phyloP scores from a whole-genome alignment of 2,113 vertebrate genomes.

The Hippopotamus amphibius region DNA sequence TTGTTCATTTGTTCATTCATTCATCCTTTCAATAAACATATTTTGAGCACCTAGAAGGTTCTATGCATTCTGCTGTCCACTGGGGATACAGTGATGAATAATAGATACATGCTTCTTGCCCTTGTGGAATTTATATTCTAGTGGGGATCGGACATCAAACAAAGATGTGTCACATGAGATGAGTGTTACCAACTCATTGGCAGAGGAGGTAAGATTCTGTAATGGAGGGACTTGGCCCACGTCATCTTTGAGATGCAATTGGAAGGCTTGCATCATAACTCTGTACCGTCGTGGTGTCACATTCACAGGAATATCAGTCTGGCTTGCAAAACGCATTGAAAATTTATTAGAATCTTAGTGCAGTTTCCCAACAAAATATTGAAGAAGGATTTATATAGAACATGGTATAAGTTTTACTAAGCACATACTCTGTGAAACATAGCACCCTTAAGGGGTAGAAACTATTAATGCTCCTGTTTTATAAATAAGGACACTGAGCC shows the following conservation, averaged over 20 bases:
- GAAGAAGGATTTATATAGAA: not conserved
- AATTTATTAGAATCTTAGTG: not conserved
- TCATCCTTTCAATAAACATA: not conserved
- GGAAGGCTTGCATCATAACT: not conserved
- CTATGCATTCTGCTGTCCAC: not conserved
- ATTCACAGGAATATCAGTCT: not conserved
- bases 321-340: not conserved
- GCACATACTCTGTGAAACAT: not conserved
- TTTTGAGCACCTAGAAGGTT: not conserved
- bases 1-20: not conserved
- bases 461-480: not conserved
- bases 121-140: not conserved
- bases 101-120: not conserved
- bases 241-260: not conserved
- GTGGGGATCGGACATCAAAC: not conserved
- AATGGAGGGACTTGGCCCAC: not conserved
- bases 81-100: not conserved
- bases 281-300: not conserved
- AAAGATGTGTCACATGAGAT: not conserved
- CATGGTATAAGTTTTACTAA: not conserved
- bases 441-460: not conserved
- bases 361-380: constrained; percentile 5
- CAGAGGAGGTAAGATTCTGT: not conserved
- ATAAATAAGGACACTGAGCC: not conserved
- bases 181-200: not conserved